These are phyloP conservation scores for Prionailurus viverrinus DNA, from an alignment of 2,113 vertebrate species.

Conservation along the genomic window DNA sequence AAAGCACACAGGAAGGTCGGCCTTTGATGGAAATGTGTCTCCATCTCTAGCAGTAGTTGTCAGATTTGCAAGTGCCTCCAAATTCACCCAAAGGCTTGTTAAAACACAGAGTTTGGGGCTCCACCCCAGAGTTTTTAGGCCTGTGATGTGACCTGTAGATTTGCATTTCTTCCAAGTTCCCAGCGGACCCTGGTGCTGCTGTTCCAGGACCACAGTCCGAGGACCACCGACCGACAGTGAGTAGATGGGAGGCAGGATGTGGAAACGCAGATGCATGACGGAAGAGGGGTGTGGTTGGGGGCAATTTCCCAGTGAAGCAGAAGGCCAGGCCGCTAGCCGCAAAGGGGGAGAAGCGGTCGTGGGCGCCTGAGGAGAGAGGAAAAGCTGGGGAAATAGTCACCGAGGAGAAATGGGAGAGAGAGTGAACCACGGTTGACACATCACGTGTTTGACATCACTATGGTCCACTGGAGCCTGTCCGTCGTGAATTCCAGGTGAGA, in stretches of 20 bases:
- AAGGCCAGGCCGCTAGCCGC: neutral
- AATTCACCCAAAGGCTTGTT: neutral
- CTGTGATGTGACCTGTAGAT: neutral
- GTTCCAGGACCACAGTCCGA: neutral
- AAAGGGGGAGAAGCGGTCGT: neutral
- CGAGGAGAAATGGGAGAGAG: neutral
- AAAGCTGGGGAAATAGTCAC: neutral
- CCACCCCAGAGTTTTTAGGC: neutral
- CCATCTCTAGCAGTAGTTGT: neutral
- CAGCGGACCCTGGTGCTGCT: neutral
- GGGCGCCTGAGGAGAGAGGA: neutral
- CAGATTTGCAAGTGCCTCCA: neutral
- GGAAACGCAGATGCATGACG: neutral
- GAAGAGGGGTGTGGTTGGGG: neutral
- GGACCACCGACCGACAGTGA: rapidly evolving
- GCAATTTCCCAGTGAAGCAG: neutral
- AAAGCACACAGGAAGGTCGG: no score
- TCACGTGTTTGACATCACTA: neutral
- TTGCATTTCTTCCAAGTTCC: neutral
- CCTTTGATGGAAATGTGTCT: neutral
- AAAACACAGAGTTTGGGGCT: neutral
- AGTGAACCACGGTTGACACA: neutral
- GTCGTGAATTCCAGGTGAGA: neutral
- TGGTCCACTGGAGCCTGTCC: neutral
- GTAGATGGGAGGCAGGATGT: neutral